These are phyloP conservation scores for Hybognathus amarus DNA, from an alignment of 2,797 vertebrate species.

Conservation along the genomic window DNA sequence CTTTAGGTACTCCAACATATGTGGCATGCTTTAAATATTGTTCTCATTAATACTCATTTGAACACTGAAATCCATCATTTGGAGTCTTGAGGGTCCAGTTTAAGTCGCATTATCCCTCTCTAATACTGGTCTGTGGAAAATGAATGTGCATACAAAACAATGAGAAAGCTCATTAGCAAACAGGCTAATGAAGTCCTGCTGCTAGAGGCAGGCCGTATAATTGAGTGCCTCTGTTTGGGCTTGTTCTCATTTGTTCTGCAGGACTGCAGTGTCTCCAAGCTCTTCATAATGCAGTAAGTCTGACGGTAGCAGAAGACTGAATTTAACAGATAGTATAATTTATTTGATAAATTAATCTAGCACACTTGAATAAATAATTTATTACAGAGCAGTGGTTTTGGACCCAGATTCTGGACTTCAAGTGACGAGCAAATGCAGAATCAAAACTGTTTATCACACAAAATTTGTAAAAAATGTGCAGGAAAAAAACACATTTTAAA, in stretches of 20 bases:
- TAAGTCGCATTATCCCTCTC: slow-evolving; percentile 35
- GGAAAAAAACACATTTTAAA: not conserved
- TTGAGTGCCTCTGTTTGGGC: slow-evolving; percentile 25
- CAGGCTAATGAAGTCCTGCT: slow-evolving; percentile 62
- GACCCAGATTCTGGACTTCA: not conserved
- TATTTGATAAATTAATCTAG: not conserved
- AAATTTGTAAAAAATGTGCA: not conserved
- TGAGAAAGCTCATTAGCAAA: slow-evolving; percentile 54
- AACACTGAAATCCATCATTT: slow-evolving; percentile 37
- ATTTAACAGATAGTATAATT: not conserved
- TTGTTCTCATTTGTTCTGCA: slow-evolving; percentile 41
- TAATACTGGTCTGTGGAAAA: slow-evolving; percentile 50
- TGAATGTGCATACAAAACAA: slow-evolving; percentile 44
- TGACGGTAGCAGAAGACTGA: not conserved
- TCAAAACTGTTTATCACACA: not conserved
- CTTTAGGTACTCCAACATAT: not conserved
- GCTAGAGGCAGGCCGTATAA: slow-evolving; percentile 51
- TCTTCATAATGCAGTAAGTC: slow-evolving; percentile 7
- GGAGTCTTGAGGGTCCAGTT: slow-evolving; percentile 14
- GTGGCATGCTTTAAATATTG: slow-evolving; percentile 17
- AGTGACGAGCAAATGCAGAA: not conserved
- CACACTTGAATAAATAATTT: not conserved
- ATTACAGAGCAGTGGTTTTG: not conserved
- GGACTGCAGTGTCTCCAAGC: slow-evolving; percentile 1
- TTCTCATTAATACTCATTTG: slow-evolving; percentile 40